Base-by-base conservation (phyloP, 2,888 invertebrate genomes). In the Zele albiditarsus region DNA sequence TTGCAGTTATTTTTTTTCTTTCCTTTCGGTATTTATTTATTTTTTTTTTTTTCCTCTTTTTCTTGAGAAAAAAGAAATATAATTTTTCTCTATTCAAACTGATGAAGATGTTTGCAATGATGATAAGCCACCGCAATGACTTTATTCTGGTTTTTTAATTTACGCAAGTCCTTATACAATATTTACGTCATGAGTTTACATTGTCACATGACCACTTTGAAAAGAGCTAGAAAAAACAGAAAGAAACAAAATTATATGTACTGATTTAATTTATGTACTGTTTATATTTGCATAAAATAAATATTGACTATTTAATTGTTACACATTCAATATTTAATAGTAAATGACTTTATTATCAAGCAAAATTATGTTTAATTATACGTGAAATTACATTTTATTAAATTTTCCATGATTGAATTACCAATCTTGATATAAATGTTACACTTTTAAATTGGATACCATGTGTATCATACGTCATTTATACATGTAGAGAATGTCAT, bases 201-300 rank as follows among this genome's bases (percentile, higher is more conserved):
- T 60, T 28, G 60, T 60, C 60, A 60, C 60, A 60, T 28, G 60
- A 60, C 38, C 63, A 49, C 33, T n/a, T 31, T 20, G 23, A 58
- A 16, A n/a, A 20, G 46, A 57, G 3, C 16, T 27, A 42, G 46
- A 68, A 71, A 67, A 60, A 49, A 57, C 69, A 57, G n/a, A 58
- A 49, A 71, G 12, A 33, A 69, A 42, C 28, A 67, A 57, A 27
- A 14, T 60, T 60, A n/a, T 14, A n/a, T 60, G 1, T 28, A 28
- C 14, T 60, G 60, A 16, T 57, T 53, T 49, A 57, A n/a, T 31
- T 72, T 49, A 31, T n/a, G 10, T 63, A n/a, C 38, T 14, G 57
- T 58, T 66, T 20, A 53, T 20, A 53, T 23, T 53, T 23, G 6
- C 5, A 53, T 20, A 0, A 53, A 53, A 1, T 2, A 8, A 53